A percentile compares a stretch with the other conserved stretches of the same genome.
phyloP scores from a whole-genome alignment of 1,140 invertebrate species.

The Caerostris darwini region DNA sequence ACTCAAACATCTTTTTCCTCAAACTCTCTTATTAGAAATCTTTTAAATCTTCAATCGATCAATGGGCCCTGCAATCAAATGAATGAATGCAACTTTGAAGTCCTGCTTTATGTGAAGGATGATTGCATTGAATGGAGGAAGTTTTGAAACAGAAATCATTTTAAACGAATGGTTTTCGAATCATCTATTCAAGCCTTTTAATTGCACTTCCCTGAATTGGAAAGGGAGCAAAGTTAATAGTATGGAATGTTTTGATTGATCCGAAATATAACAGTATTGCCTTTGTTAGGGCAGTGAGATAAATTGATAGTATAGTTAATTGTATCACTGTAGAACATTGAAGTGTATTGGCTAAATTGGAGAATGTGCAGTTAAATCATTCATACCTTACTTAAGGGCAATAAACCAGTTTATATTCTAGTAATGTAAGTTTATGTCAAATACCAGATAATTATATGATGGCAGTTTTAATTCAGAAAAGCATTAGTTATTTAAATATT shows the following conservation, averaged over 20 bases:
- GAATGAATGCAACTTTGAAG: neutral
- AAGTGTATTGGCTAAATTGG: neutral
- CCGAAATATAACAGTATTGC: neutral
- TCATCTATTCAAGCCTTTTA: slow-evolving; percentile 6
- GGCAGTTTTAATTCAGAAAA: too few species aligned
- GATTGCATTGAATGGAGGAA: neutral
- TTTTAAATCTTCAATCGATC: too few species aligned
- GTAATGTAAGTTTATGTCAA: too few species aligned
- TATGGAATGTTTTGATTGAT: neutral
- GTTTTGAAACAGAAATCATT: slow-evolving; percentile 28
- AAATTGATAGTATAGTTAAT: neutral
- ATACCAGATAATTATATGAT: too few species aligned
- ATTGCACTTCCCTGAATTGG: neutral
- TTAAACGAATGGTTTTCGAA: slow-evolving; percentile 27
- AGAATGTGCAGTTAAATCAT: neutral
- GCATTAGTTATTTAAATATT: too few species aligned
- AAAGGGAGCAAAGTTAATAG: neutral
- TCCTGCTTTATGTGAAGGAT: neutral
- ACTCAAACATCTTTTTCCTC: too few species aligned
- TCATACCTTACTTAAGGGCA: too few species aligned
- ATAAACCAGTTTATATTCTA: too few species aligned
- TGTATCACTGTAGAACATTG: neutral
- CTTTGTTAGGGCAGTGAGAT: neutral
- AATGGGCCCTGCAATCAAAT: too few species aligned
- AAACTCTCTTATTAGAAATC: too few species aligned